A percentile compares a stretch with the other conserved stretches of the same genome.
phyloP scores from a whole-genome alignment of 2,797 vertebrate genomes.

The Acropternis orthonyx region DNA sequence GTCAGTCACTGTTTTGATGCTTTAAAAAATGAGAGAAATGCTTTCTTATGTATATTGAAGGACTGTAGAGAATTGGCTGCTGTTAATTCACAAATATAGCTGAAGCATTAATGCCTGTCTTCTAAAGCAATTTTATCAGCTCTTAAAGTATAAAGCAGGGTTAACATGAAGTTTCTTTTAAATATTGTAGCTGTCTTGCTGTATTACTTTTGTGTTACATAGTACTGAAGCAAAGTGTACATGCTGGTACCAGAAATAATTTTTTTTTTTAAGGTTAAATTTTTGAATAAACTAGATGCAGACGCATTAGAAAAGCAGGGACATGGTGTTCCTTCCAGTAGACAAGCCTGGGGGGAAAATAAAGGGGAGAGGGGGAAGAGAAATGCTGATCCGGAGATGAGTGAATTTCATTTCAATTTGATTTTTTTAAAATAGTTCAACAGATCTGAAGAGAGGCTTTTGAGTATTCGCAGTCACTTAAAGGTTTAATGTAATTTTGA shows the following conservation, averaged over 20 bases:
- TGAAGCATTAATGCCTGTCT: not conserved
- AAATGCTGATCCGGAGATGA: not conserved
- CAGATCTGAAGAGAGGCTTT: not conserved
- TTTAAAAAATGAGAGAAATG: not conserved
- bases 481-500: not conserved
- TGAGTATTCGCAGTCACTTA: not conserved
- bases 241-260: not conserved
- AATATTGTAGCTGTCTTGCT: not conserved
- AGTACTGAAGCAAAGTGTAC: not conserved
- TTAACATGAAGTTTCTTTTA: not conserved
- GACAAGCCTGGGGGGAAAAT: not conserved
- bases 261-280: not conserved
- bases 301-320: not conserved
- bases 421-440: not conserved
- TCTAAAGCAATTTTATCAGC: not conserved
- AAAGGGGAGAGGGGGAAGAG: not conserved
- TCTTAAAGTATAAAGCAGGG: not conserved
- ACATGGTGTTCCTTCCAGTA: not conserved
- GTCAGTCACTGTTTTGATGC: not conserved
- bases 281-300: not conserved
- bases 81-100: not conserved
- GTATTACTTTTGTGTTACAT: not conserved
- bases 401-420: not conserved
- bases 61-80: not conserved
- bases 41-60: not conserved